phyloP scores from a whole-genome alignment of 2,888 invertebrate species.

The Tetanocera ferruginea region DNA sequence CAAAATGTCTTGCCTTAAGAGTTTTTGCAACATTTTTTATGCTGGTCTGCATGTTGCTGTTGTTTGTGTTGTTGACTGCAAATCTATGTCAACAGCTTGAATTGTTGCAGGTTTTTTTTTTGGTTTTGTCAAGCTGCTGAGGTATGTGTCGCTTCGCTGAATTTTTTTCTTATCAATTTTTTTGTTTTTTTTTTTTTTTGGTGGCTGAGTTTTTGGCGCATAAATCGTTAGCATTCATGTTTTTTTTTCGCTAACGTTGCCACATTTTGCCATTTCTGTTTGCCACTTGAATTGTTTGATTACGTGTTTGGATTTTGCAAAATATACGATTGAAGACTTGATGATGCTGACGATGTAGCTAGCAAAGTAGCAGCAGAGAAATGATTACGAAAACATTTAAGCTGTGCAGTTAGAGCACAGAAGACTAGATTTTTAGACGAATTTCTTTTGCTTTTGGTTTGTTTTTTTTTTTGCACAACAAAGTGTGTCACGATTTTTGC shows the following conservation, averaged over 20 bases:
- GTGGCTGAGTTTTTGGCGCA: slow-evolving; percentile 59
- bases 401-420: not conserved
- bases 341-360: not conserved
- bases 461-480: not conserved
- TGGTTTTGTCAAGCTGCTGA: not conserved
- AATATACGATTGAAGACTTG: slow-evolving; percentile 2
- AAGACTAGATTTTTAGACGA: not conserved
- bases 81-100: slow-evolving; percentile 52
- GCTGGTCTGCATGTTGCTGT: slow-evolving; percentile 21
- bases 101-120: slow-evolving; percentile 33
- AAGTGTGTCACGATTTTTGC: not conserved
- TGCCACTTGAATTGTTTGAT: slow-evolving; percentile 69
- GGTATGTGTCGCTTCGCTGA: not conserved
- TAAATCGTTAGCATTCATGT: slow-evolving; percentile 54
- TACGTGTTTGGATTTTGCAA: slow-evolving; percentile 65
- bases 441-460: not conserved
- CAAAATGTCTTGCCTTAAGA: slow-evolving; percentile 25
- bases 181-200: too few relatives aligned
- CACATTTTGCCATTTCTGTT: slow-evolving; percentile 64
- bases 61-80: slow-evolving; percentile 40
- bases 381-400: not conserved
- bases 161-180: not conserved
- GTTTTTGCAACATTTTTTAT: not conserved
- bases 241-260: slow-evolving; percentile 64
- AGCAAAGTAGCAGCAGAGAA: not conserved